Evolutionary conservation across 1,140 invertebrate genomes (phyloP).

Genomic region (Formica exsecta): DNA sequence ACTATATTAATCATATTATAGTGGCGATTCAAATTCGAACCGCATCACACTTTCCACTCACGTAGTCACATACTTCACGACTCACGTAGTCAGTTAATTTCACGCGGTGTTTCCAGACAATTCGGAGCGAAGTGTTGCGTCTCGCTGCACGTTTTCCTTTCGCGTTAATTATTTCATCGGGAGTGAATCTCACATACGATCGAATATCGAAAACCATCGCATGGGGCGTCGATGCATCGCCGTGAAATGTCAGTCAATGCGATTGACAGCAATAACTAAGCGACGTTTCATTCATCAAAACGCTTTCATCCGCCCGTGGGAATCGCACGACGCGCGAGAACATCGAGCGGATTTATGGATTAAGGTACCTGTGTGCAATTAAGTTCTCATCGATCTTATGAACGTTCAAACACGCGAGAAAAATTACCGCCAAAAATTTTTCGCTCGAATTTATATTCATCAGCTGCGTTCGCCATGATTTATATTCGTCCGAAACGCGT

Average conservation of each 20-base stretch:
- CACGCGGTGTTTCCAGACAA: neutral
- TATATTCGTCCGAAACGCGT: neutral
- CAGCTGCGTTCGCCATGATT: neutral
- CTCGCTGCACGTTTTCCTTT: neutral
- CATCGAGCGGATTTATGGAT: too few species aligned
- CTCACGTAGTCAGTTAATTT: constrained; percentile 9
- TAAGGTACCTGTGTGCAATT: too few species aligned
- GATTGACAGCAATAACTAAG: too few species aligned
- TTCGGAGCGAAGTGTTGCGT: neutral
- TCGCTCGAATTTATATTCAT: too few species aligned
- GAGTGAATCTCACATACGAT: neutral
- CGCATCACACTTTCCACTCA: neutral
- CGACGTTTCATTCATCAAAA: too few species aligned
- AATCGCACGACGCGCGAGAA: too few species aligned
- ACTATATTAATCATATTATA: neutral
- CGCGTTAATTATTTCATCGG: neutral
- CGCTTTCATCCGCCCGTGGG: too few species aligned
- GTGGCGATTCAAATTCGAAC: neutral
- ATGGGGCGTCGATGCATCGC: neutral
- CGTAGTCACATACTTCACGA: neutral
- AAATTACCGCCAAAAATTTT: too few species aligned
- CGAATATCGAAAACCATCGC: neutral
- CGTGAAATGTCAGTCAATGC: neutral
- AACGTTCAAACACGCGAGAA: too few species aligned
- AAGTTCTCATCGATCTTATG: too few species aligned